Evolutionary conservation across 2,113 vertebrate species (phyloP).

Genomic region (Sialia sialis): DNA sequence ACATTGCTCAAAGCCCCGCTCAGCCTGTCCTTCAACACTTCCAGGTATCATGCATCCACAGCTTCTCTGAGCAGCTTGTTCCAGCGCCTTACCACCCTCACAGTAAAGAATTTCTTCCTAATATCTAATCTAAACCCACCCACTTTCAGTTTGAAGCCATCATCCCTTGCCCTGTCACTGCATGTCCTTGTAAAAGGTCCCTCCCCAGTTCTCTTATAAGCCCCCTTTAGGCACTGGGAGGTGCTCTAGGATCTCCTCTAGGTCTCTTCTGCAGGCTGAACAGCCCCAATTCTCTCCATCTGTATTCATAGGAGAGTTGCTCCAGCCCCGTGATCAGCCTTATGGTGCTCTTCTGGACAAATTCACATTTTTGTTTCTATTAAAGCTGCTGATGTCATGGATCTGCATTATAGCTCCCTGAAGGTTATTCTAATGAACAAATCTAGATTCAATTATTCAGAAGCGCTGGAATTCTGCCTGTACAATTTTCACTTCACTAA

Average conservation of each 20-base stretch:
- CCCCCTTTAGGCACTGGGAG: not conserved
- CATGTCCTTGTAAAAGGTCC: not conserved
- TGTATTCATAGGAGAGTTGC: not conserved
- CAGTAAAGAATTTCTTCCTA: not conserved
- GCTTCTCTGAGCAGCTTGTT: not conserved
- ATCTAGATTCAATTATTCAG: constrained; percentile 45
- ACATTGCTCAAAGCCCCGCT: not conserved
- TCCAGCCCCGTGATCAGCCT: not conserved
- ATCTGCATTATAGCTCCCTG: constrained; percentile 14
- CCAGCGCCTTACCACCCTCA: not conserved
- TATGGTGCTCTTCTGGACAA: not conserved
- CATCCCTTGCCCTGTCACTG: not conserved
- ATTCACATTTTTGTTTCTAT: constrained; percentile 15
- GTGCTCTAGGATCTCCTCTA: not conserved
- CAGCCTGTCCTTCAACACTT: not conserved
- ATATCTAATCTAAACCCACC: not conserved
- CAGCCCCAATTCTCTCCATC: not conserved
- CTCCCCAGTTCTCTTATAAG: not conserved
- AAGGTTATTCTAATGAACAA: constrained; percentile 51
- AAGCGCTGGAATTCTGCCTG: constrained; percentile 41
- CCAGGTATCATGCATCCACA: not conserved
- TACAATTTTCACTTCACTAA: constrained; percentile 40
- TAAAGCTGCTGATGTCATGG: constrained; percentile 14
- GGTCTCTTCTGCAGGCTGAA: not conserved
- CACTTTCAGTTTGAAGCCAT: not conserved